Conservation (phyloP, 2,797 vertebrate species). For the Bovichtus diacanthus region DNA sequence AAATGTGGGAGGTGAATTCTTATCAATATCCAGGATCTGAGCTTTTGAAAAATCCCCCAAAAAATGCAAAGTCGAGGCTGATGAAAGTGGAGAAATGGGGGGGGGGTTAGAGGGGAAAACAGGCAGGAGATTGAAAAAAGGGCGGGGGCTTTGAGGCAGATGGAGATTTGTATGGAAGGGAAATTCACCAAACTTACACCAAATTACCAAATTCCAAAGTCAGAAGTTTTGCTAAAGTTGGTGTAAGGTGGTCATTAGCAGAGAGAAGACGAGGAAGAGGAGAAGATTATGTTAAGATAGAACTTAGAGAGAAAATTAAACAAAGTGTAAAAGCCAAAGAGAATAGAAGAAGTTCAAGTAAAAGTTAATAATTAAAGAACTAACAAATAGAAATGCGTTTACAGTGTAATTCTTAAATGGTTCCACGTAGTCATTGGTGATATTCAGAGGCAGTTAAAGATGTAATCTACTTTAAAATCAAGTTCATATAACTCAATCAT, state of each 20-base stretch:
- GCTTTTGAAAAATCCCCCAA: not conserved
- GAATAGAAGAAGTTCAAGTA: not conserved
- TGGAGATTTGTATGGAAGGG: not conserved
- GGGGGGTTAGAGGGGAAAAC: not conserved
- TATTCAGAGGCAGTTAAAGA: not conserved
- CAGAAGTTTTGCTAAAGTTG: no score
- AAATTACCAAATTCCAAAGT: no score
- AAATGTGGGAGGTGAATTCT: not conserved
- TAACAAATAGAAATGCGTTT: not conserved
- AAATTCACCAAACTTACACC: not conserved
- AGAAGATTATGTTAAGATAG: not conserved
- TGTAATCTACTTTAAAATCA: not conserved
- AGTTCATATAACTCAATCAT: not conserved
- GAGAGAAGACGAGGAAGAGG: not conserved
- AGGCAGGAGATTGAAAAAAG: slow-evolving; percentile 9
- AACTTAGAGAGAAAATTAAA: not conserved
- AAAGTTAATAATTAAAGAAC: slow-evolving; percentile 4
- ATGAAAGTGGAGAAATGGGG: no score
- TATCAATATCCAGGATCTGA: slow-evolving; percentile 6
- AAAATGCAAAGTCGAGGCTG: not conserved
- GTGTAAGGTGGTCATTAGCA: not conserved
- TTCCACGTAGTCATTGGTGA: not conserved
- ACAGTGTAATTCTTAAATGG: not conserved
- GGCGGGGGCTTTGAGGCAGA: not conserved
- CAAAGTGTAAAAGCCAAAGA: slow-evolving; percentile 10